These are phyloP conservation scores for Malacoctenus gilli DNA, from an alignment of 2,797 vertebrate genomes.

Conservation along the genomic window DNA sequence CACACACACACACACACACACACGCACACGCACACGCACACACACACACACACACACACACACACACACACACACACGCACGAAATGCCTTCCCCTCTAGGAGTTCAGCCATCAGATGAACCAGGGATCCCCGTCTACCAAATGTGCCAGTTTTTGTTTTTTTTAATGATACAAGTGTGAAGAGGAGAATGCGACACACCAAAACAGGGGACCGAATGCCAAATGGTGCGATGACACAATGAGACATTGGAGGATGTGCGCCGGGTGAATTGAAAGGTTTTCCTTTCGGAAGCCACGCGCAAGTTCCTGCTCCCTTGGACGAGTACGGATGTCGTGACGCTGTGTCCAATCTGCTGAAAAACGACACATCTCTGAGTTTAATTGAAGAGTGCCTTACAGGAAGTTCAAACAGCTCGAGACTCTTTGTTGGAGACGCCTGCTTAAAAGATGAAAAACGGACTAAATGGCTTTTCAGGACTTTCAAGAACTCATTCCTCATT, in stretches of 20 bases:
- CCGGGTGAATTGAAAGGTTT: constrained; percentile 7
- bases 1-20: constrained; percentile 9
- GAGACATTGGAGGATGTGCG: constrained; percentile 37
- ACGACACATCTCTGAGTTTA: constrained; percentile 44
- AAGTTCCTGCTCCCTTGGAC: constrained; percentile 22
- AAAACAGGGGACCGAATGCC: constrained; percentile 66
- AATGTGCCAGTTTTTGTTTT: constrained; percentile 79
- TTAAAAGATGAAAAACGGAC: constrained; percentile 49
- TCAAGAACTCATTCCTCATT: constrained; percentile 53
- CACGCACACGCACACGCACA: background rate
- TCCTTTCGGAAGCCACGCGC: constrained; percentile 25
- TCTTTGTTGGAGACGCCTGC: constrained; percentile 36
- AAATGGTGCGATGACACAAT: constrained; percentile 70
- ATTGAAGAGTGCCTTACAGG: constrained; percentile 72
- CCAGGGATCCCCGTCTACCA: constrained; percentile 72
- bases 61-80: background rate
- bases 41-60: background rate
- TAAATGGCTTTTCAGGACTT: constrained; percentile 53
- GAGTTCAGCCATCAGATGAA: constrained; percentile 76
- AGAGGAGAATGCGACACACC: constrained; percentile 57
- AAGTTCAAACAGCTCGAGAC: constrained; percentile 49
- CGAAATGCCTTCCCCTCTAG: constrained; percentile 29
- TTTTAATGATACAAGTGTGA: constrained; percentile 39
- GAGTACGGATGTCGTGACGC: constrained; percentile 24
- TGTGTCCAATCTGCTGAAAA: constrained; percentile 15